phyloP scores from a whole-genome alignment of 1,140 invertebrate species.

The Odontomachus brunneus region DNA sequence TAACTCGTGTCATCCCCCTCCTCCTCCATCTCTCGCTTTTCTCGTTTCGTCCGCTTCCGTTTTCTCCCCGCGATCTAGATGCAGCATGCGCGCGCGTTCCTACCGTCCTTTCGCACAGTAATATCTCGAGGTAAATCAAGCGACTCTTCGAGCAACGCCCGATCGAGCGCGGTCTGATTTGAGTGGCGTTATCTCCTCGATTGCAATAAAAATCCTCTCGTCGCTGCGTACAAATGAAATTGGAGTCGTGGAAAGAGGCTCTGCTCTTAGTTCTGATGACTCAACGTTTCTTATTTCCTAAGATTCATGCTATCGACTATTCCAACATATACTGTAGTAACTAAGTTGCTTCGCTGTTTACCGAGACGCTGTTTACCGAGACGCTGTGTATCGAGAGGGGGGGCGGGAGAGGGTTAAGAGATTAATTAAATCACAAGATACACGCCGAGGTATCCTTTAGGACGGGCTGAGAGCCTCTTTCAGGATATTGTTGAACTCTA shows the following conservation, averaged over 20 bases:
- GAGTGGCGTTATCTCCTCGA: background rate
- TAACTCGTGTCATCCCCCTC: no score
- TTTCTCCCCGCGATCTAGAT: background rate
- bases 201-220: background rate
- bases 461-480: constrained; percentile 70
- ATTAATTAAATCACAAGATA: background rate
- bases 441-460: constrained; percentile 1
- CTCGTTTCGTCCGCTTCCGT: background rate
- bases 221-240: background rate
- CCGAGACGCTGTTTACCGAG: background rate
- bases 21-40: background rate
- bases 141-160: background rate
- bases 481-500: constrained; percentile 71
- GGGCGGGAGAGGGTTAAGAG: background rate
- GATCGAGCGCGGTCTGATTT: background rate
- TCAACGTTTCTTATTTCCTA: constrained; percentile 26
- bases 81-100: background rate
- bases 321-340: background rate
- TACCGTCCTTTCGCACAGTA: background rate
- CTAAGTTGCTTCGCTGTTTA: background rate
- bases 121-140: background rate
- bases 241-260: background rate
- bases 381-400: no score
- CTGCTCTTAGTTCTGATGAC: background rate
- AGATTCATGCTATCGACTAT: background rate